phyloP scores from a whole-genome alignment of 1,140 invertebrate genomes.

The Caenorhabditis latens region DNA sequence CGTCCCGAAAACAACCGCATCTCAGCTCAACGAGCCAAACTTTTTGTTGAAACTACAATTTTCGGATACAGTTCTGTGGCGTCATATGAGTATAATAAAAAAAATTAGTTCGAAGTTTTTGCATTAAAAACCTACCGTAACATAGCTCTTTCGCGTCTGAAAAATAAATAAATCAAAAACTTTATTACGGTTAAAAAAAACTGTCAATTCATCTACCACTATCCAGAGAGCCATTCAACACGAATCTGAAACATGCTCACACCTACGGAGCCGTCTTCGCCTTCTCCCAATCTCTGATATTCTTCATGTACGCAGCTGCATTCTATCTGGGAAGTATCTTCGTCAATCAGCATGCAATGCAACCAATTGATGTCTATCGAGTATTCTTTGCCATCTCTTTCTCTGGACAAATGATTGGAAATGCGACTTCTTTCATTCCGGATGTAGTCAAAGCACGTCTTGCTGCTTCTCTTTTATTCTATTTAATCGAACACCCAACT shows the following conservation, averaged over 20 bases:
- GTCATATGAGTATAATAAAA: too few relatives aligned
- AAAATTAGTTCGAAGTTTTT: too few relatives aligned
- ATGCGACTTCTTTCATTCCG: conserved; percentile 78
- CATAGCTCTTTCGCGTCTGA: too few relatives aligned
- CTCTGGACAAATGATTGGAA: conserved; percentile 78
- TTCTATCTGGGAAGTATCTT: conserved; percentile 80
- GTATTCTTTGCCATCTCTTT: conserved; percentile 78
- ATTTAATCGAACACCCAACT: conserved; percentile 78
- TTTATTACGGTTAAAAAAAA: too few relatives aligned
- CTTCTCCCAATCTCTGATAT: conserved; percentile 79
- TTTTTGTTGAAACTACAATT: too few relatives aligned
- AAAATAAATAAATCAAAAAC: too few relatives aligned
- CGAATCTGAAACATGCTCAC: conserved; percentile 75
- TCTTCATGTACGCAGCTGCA: conserved; percentile 80
- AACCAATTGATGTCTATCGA: conserved; percentile 78
- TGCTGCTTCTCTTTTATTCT: conserved; percentile 79
- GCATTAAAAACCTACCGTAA: too few relatives aligned
- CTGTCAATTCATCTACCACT: too few relatives aligned
- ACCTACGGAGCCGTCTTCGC: conserved; percentile 76
- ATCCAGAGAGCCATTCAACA: conserved; percentile 66
- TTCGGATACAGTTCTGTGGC: too few relatives aligned
- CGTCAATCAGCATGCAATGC: conserved; percentile 78
- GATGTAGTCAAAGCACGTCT: conserved; percentile 80
- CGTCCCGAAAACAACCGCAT: too few relatives aligned
- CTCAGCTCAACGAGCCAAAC: too few relatives aligned